phyloP scores from a whole-genome alignment of 2,888 invertebrate species.

The Cryptosula pallasiana region DNA sequence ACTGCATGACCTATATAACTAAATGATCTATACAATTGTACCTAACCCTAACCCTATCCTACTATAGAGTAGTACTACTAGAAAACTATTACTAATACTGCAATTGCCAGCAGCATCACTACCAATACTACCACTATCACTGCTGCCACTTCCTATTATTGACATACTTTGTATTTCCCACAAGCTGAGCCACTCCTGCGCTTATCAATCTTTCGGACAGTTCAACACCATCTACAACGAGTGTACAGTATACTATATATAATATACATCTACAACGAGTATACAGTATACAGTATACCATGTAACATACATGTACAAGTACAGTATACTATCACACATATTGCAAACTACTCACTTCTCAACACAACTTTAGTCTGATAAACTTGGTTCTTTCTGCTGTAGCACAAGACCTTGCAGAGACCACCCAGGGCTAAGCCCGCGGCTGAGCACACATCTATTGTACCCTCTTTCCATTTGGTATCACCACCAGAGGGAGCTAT shows the following conservation, averaged over 20 bases:
- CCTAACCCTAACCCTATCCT: too few species aligned
- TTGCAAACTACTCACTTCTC: neutral
- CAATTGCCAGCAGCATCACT: too few species aligned
- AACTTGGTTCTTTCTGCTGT: neutral
- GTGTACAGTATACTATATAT: neutral
- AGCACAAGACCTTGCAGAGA: neutral
- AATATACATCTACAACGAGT: neutral
- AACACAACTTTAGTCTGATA: neutral
- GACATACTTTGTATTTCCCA: neutral
- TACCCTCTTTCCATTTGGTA: neutral
- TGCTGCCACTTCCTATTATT: too few species aligned
- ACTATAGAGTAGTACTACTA: too few species aligned
- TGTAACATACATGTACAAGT: neutral
- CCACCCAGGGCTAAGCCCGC: conserved; percentile 5
- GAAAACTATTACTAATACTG: too few species aligned
- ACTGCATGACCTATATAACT: too few species aligned
- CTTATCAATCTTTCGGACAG: neutral
- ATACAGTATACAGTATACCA: neutral
- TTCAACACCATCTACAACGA: neutral
- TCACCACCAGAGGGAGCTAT: neutral
- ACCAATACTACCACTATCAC: too few species aligned
- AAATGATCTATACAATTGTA: too few species aligned
- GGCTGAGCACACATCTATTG: neutral
- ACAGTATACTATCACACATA: neutral
- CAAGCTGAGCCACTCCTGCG: neutral